Evolutionary conservation across 1,140 invertebrate genomes (phyloP).

Genomic region (Apis florea): DNA sequence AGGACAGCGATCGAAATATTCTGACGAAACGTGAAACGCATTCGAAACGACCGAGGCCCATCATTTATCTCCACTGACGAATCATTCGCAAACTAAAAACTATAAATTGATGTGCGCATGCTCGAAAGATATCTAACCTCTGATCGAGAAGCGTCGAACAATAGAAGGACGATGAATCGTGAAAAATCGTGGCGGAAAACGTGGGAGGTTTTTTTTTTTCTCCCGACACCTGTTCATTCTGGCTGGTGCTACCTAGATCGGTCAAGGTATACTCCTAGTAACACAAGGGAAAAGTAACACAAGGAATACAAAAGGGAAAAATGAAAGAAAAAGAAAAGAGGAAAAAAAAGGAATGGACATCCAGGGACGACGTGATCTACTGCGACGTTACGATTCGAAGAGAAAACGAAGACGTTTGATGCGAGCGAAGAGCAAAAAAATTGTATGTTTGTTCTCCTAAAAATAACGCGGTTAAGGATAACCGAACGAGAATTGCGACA

Average conservation of each 20-base stretch:
- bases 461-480: neutral
- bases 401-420: neutral
- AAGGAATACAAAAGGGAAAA: slow-evolving; percentile 2
- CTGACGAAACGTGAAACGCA: neutral
- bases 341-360: slow-evolving; percentile 9
- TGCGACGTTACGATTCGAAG: slow-evolving; percentile 25
- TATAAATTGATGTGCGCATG: neutral
- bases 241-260: slow-evolving; percentile 10
- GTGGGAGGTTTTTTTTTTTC: neutral
- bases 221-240: neutral
- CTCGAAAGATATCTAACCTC: neutral
- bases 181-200: slow-evolving; percentile 31
- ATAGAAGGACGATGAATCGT: slow-evolving; percentile 23
- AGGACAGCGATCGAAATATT: neutral
- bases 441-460: neutral
- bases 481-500: neutral
- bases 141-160: neutral
- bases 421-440: too few species aligned
- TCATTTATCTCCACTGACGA: slow-evolving; percentile 5
- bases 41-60: neutral
- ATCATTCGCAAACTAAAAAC: slow-evolving; percentile 11
- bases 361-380: neutral
- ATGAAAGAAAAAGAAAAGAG: neutral
- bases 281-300: too few species aligned
- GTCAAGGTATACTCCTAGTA: slow-evolving; percentile 1